A percentile compares a stretch with the other conserved stretches of the same genome.
Conservation (phyloP, 1,140 invertebrate genomes). For the Eriosoma lanigerum region DNA sequence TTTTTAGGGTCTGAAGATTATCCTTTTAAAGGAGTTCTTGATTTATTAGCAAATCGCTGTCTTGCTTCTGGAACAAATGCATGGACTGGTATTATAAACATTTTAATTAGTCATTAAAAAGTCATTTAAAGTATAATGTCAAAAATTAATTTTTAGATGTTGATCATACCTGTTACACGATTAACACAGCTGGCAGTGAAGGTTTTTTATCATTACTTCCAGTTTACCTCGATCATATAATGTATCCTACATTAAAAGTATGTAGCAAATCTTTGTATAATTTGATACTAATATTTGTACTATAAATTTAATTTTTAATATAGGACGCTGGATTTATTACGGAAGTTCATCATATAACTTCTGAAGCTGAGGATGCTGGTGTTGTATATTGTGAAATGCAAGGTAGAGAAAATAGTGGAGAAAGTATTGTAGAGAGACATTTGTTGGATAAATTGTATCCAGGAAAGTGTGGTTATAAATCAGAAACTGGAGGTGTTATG, state of each 20-base stretch:
- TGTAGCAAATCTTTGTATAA: neutral
- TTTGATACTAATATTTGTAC: neutral
- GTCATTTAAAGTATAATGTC: neutral
- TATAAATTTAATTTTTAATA: constrained; percentile 51
- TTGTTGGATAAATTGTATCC: constrained; percentile 74
- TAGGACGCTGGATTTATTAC: constrained; percentile 80
- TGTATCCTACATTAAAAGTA: constrained; percentile 80
- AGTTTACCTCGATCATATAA: constrained; percentile 87
- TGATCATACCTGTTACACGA: constrained; percentile 87
- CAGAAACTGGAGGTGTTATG: constrained; percentile 81
- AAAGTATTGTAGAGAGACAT: constrained; percentile 65
- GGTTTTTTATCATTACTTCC: constrained; percentile 87
- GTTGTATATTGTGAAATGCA: constrained; percentile 96
- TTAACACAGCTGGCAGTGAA: constrained; percentile 81
- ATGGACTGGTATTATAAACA: constrained; percentile 62
- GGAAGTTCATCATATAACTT: constrained; percentile 89
- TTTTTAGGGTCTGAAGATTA: constrained; percentile 89
- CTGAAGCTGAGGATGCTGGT: constrained; percentile 83
- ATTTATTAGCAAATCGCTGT: constrained; percentile 84
- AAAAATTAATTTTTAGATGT: constrained; percentile 60
- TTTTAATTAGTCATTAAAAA: too few species aligned
- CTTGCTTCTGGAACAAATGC: constrained; percentile 89
- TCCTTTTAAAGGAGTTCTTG: constrained; percentile 86
- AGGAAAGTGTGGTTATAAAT: constrained; percentile 77
- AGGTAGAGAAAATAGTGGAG: constrained; percentile 77